phyloP scores from a whole-genome alignment of 1,140 invertebrate genomes.

The Drosophila nigromelanica region DNA sequence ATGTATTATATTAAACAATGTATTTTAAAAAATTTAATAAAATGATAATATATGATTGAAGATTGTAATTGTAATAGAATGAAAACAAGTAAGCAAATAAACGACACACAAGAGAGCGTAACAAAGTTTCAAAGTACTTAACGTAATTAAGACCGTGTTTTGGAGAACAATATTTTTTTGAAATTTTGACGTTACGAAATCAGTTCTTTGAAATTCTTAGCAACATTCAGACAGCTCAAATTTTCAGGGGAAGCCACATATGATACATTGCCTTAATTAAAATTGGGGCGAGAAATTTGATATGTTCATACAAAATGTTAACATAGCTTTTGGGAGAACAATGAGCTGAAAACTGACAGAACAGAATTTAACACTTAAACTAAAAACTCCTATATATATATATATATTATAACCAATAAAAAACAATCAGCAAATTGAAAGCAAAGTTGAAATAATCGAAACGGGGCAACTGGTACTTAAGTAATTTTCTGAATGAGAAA shows the following conservation, averaged over 20 bases:
- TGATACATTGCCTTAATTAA: background rate
- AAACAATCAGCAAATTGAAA: conserved; percentile 79
- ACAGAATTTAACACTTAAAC: background rate
- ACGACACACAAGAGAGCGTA: background rate
- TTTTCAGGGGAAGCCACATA: background rate
- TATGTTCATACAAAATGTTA: background rate
- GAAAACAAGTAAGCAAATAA: background rate
- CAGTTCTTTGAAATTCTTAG: conserved; percentile 15
- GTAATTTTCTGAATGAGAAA: conserved; percentile 47
- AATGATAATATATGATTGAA: background rate
- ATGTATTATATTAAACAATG: background rate
- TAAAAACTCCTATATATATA: background rate
- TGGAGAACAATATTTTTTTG: no score
- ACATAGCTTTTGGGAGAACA: background rate
- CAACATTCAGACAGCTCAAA: background rate
- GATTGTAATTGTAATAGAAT: background rate
- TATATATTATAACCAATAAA: conserved; percentile 23
- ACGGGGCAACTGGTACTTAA: conserved; percentile 53
- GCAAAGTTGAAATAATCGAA: conserved; percentile 73
- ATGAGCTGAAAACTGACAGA: background rate
- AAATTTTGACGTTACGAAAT: no score
- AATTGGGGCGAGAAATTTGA: conserved; percentile 5
- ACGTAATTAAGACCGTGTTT: conserved; percentile 5
- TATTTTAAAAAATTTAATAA: background rate
- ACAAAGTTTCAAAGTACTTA: conserved; percentile 18